Evolutionary conservation across 2,888 invertebrate genomes (phyloP).

Genomic region (Nematopogon swammerdamellus): DNA sequence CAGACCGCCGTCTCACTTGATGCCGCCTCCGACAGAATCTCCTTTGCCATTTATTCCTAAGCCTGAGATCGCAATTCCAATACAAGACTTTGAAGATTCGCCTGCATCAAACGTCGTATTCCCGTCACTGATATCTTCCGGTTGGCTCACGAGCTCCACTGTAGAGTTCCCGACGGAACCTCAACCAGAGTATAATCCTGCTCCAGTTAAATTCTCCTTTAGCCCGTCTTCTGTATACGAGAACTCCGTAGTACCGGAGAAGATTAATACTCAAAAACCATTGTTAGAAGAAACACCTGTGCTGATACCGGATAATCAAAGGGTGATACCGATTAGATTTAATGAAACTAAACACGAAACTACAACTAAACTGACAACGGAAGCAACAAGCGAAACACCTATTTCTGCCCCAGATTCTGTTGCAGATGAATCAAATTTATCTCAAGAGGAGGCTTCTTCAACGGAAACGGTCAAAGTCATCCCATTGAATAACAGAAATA

Average conservation of each 20-base stretch:
- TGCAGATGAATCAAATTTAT: constrained; percentile 20
- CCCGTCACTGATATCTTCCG: constrained; percentile 40
- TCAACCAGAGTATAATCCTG: constrained; percentile 26
- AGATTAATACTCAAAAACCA: background rate
- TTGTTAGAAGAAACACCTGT: background rate
- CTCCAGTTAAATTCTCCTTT: constrained; percentile 25
- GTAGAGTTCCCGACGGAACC: constrained; percentile 41
- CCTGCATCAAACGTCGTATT: constrained; percentile 31
- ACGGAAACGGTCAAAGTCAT: constrained; percentile 23
- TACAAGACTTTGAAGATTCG: constrained; percentile 15
- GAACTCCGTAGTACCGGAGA: background rate
- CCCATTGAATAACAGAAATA: constrained; percentile 26
- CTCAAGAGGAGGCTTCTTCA: constrained; percentile 20
- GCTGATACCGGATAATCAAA: background rate
- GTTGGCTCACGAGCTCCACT: constrained; percentile 44
- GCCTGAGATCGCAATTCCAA: constrained; percentile 19
- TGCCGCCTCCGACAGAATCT: constrained; percentile 35
- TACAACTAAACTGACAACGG: background rate
- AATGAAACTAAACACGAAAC: background rate
- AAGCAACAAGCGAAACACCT: constrained; percentile 15
- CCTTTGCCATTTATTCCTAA: constrained; percentile 20
- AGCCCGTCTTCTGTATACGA: background rate
- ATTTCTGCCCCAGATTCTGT: constrained; percentile 18
- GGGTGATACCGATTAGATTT: background rate
- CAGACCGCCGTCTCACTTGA: constrained; percentile 36